Evolutionary conservation across 2,113 vertebrate species (phyloP), one percentile per base, ranked within the genome.

Genomic region (Rhineura floridana): DNA sequence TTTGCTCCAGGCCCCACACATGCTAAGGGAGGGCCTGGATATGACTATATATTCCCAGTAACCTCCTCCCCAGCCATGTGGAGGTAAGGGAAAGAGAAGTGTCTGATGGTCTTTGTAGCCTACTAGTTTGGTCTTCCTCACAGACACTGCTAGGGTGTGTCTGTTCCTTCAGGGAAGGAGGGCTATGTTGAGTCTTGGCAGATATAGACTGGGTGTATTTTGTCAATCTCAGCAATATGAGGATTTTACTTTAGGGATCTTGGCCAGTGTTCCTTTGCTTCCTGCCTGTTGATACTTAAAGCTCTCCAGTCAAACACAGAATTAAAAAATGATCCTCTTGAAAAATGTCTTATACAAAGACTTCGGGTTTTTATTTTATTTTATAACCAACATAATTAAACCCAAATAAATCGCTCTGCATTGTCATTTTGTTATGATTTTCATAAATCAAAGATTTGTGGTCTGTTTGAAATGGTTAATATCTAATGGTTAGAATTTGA

Each of bases 371-470:
- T 33, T 59, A 15, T 23, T 36, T 11, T 42, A 4, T 44, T 69
- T 69, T 67, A 67, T 67, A 67, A 15, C 30, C n/a, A n/a, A n/a
- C n/a, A n/a, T 12, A 55, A 79, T 5, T 19, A 17, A 7, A 78
- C 44, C 88, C 87, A 48, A 6, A 11, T 76, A 67, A 90, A 85
- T 67, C 83, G 62, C 46, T 0, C 33, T 13, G 72, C 4, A 15
- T 15, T 73, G 44, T 33, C 42, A 62, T 15, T 46, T 19, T 25
- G 25, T 21, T 6, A 28, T 30, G 28, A 39, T 30, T 28, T 50
- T 52, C 23, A 36, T 88, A 55, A 90, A 87, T 73, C 62, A 79
- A 36, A 75, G 55, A 0, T 81, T 86, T n/a, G 62, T 83, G 62
- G 46, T n/a, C 21, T 83, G 7, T 25, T 17, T 1, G 46, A 90